phyloP scores from a whole-genome alignment of 1,140 invertebrate genomes.

The Delia radicum region DNA sequence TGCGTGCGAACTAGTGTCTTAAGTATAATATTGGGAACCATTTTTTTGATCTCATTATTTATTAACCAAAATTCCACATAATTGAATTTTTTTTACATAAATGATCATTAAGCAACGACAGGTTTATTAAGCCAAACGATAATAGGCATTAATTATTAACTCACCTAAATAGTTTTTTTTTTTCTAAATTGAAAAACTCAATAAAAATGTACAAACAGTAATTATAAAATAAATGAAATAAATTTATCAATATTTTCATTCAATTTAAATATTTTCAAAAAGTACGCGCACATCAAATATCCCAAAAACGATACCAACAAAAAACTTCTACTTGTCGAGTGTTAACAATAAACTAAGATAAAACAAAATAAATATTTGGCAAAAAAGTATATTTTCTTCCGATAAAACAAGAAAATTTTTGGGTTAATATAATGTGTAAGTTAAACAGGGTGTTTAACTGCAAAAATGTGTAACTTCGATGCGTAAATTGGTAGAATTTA shows the following conservation, averaged over 20 bases:
- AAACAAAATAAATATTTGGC: constrained; percentile 14
- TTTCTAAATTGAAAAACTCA: neutral
- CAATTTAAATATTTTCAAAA: neutral
- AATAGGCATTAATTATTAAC: neutral
- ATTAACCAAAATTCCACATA: too few species aligned
- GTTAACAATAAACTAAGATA: constrained; percentile 12
- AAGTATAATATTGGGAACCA: too few species aligned
- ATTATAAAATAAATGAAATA: neutral
- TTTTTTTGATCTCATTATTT: too few species aligned
- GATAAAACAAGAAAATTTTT: neutral
- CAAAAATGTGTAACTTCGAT: too few species aligned
- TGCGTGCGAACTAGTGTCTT: too few species aligned
- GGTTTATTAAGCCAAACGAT: too few species aligned
- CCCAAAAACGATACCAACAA: neutral
- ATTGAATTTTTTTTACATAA: too few species aligned
- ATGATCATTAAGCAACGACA: too few species aligned
- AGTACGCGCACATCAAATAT: neutral
- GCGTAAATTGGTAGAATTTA: too few species aligned
- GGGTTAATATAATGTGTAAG: constrained; percentile 6
- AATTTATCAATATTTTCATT: neutral
- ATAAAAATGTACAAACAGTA: too few species aligned
- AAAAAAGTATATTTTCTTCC: constrained; percentile 12
- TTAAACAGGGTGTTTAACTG: neutral
- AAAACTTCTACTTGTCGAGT: constrained; percentile 10
- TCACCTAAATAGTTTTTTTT: neutral